These are phyloP conservation scores for Apotomis betuletana DNA, from an alignment of 2,888 invertebrate genomes.

Conservation along the genomic window DNA sequence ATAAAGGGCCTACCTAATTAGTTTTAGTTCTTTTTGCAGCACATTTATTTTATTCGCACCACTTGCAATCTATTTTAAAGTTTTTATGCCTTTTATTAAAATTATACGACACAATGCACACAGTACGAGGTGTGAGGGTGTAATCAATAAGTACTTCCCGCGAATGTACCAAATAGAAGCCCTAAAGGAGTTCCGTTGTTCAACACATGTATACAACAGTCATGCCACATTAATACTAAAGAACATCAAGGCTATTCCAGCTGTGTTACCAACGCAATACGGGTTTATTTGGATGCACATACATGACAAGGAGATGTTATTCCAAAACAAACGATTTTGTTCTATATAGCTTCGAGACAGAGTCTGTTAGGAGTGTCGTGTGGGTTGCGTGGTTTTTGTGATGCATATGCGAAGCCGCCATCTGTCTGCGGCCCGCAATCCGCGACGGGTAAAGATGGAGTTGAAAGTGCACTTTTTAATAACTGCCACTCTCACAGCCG, in stretches of 20 bases:
- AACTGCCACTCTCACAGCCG: background rate
- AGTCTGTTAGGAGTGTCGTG: conserved; percentile 10
- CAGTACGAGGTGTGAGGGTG: conserved; percentile 37
- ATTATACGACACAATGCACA: conserved; percentile 27
- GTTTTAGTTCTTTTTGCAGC: background rate
- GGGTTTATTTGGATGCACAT: background rate
- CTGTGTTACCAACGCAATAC: conserved; percentile 1
- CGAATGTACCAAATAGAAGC: conserved; percentile 39
- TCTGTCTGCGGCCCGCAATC: conserved; percentile 45
- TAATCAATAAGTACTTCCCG: conserved; percentile 41
- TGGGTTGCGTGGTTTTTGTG: conserved; percentile 23
- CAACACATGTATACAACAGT: conserved; percentile 1
- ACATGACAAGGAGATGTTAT: background rate
- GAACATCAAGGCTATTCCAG: background rate
- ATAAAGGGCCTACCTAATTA: no score
- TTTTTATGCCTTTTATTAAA: conserved; percentile 27
- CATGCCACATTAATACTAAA: background rate
- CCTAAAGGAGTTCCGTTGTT: conserved; percentile 39
- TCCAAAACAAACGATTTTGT: conserved; percentile 15
- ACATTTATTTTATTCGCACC: background rate
- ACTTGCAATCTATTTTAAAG: conserved; percentile 8
- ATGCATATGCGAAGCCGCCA: conserved; percentile 60
- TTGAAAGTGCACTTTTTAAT: conserved; percentile 33
- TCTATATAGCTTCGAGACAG: background rate
- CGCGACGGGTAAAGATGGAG: conserved; percentile 29